Evolutionary conservation across 2,113 vertebrate genomes (phyloP).

Genomic region (Hirundichthys speculiger): DNA sequence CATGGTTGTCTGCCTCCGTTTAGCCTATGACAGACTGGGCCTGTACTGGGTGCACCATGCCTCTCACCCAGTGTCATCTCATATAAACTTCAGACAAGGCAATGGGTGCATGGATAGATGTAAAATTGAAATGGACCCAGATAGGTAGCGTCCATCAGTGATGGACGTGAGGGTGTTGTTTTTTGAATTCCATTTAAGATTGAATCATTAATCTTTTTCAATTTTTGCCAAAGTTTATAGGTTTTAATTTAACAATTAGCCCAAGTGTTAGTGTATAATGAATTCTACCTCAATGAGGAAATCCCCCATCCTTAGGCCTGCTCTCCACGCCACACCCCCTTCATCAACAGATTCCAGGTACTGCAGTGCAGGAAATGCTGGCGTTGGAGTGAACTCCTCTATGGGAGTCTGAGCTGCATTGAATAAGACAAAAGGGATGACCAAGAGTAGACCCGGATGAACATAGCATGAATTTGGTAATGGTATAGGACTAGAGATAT

Average conservation of each 20-base stretch:
- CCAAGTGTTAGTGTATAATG: neutral
- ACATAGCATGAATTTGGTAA: conserved; percentile 4
- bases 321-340: conserved; percentile 92
- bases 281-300: conserved; percentile 89
- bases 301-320: conserved; percentile 91
- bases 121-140: too few relatives aligned
- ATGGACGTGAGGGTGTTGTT: too few relatives aligned
- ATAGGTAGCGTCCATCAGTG: too few relatives aligned
- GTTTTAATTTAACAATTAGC: neutral
- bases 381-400: conserved; percentile 93
- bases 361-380: conserved; percentile 92
- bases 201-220: too few relatives aligned
- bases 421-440: conserved; percentile 11
- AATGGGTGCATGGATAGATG: too few relatives aligned
- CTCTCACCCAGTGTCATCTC: neutral
- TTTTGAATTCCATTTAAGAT: too few relatives aligned
- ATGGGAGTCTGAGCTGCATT: conserved; percentile 91
- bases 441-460: conserved; percentile 21
- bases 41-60: neutral
- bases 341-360: conserved; percentile 94
- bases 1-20: neutral
- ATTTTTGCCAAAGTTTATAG: neutral
- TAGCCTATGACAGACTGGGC: neutral
- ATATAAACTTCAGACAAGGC: too few relatives aligned
- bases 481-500: too few relatives aligned